phyloP scores from a whole-genome alignment of 2,113 vertebrate species.

The Corydoras maculifer region DNA sequence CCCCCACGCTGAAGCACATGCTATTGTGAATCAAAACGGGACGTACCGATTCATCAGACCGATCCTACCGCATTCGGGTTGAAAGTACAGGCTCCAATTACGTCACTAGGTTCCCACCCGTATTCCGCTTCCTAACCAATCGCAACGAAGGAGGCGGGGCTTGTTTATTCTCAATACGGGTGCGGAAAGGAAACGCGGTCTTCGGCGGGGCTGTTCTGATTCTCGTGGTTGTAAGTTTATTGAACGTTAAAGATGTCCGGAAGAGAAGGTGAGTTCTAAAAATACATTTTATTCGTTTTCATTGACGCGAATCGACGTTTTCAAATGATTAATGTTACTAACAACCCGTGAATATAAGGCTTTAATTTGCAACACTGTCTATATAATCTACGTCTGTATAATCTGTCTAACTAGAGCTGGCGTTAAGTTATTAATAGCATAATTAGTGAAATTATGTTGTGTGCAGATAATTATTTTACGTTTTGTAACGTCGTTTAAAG shows the following conservation, averaged over 20 bases:
- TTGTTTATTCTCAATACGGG: conserved; percentile 2
- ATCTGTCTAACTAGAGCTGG: too few species aligned
- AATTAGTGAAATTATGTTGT: too few species aligned
- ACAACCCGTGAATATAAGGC: too few species aligned
- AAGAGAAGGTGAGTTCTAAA: conserved; percentile 62
- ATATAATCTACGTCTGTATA: too few species aligned
- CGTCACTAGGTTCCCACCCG: neutral
- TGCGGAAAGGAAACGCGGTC: conserved; percentile 2
- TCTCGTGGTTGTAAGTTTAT: neutral
- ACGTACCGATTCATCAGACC: neutral
- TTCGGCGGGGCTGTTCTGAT: conserved; percentile 12
- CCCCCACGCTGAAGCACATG: too few species aligned
- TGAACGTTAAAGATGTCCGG: conserved; percentile 69
- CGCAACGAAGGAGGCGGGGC: neutral
- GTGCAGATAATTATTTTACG: too few species aligned
- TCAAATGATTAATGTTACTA: too few species aligned
- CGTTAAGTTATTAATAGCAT: too few species aligned
- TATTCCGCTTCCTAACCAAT: neutral
- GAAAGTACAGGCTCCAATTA: neutral
- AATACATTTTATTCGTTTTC: neutral
- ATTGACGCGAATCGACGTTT: too few species aligned
- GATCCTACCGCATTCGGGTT: conserved; percentile 46
- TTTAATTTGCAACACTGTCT: too few species aligned
- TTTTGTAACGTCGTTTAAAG: too few species aligned
- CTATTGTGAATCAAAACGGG: too few species aligned